Evolutionary conservation across 2,113 vertebrate species (phyloP).

Genomic region (Prinia subflava): DNA sequence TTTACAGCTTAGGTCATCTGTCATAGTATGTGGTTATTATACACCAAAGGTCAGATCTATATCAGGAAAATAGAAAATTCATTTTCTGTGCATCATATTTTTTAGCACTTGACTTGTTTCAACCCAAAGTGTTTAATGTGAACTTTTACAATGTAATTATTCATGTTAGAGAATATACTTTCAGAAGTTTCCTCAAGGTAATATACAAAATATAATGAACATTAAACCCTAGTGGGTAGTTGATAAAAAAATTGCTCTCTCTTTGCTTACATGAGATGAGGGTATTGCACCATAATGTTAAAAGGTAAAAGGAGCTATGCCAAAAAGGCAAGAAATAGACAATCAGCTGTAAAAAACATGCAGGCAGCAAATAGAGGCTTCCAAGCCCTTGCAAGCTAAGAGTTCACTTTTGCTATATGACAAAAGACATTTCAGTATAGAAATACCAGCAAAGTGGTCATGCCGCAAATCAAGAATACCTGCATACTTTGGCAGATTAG

Average conservation of each 20-base stretch:
- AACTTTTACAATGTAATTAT: not conserved
- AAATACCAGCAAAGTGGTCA: not conserved
- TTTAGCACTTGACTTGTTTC: not conserved
- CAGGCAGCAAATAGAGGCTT: not conserved
- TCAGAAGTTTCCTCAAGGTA: not conserved
- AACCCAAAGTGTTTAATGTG: not conserved
- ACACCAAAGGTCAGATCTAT: constrained; percentile 39
- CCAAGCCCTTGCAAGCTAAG: not conserved
- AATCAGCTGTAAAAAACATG: not conserved
- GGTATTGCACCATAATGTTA: not conserved
- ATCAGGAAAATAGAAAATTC: constrained; percentile 6
- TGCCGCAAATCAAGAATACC: not conserved
- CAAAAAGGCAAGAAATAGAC: not conserved
- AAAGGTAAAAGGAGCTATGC: not conserved
- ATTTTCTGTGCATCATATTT: not conserved
- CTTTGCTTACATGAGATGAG: not conserved
- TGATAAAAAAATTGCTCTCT: not conserved
- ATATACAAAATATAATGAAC: not conserved
- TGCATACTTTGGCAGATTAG: not conserved
- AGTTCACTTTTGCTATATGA: not conserved
- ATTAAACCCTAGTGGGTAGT: not conserved
- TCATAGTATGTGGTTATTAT: constrained; percentile 24
- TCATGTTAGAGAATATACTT: not conserved
- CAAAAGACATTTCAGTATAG: not conserved
- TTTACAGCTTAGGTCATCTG: constrained; percentile 18